Conservation (phyloP, 2,888 invertebrate genomes). For the Hecatera dysodea region DNA sequence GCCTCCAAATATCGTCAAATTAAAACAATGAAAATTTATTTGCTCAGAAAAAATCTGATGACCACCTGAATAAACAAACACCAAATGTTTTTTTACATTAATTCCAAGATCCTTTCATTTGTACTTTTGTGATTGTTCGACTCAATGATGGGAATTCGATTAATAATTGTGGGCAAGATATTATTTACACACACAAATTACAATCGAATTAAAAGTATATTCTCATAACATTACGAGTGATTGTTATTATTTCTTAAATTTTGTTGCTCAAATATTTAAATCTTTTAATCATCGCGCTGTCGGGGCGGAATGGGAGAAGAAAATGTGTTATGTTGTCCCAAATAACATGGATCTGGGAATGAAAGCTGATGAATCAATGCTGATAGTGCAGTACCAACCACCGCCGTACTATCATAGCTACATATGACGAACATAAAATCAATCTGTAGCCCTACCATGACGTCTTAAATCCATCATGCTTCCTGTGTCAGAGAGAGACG, state of each 20-base stretch:
- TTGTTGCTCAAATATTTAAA: slow-evolving; percentile 8
- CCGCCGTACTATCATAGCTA: no score
- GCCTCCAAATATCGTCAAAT: not conserved
- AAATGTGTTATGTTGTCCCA: not conserved
- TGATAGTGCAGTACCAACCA: no score
- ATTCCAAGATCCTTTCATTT: not conserved
- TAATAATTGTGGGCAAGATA: slow-evolving; percentile 10
- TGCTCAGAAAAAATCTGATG: not conserved
- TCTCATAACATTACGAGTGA: slow-evolving; percentile 44
- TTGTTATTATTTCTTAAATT: slow-evolving; percentile 25
- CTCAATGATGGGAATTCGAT: slow-evolving; percentile 41
- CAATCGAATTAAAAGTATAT: slow-evolving; percentile 10
- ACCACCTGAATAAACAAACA: not conserved
- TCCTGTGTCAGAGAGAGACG: no score
- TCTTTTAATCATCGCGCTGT: not conserved
- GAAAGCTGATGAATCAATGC: no score
- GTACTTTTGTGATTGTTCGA: not conserved
- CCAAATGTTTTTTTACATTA: not conserved
- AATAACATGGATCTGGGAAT: no score
- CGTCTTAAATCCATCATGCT: no score
- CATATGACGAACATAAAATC: no score
- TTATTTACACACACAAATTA: slow-evolving; percentile 21
- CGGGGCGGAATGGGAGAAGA: not conserved
- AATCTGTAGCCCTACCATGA: no score
- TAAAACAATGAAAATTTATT: not conserved